Conservation (phyloP, 2,888 invertebrate species). For the Hemaris fuciformis region DNA sequence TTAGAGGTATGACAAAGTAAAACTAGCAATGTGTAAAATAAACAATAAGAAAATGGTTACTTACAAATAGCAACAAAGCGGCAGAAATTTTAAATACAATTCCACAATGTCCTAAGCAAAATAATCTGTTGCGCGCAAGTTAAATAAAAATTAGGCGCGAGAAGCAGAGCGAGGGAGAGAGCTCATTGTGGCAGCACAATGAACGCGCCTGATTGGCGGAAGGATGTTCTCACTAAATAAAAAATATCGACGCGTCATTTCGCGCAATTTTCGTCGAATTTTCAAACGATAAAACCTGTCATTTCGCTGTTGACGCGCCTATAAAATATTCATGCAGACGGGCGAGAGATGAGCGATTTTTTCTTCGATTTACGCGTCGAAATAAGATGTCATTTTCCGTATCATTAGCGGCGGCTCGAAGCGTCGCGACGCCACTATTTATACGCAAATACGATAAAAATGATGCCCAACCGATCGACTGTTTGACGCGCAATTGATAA, state of each 20-base stretch:
- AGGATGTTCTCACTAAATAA: slow-evolving; percentile 81
- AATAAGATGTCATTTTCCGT: slow-evolving; percentile 83
- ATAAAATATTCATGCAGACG: slow-evolving; percentile 81
- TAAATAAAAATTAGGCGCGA: slow-evolving; percentile 72
- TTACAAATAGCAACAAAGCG: background rate
- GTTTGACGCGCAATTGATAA: slow-evolving; percentile 80
- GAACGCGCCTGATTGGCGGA: slow-evolving; percentile 80
- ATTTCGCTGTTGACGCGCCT: slow-evolving; percentile 81
- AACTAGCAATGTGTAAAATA: background rate
- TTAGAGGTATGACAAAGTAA: no score
- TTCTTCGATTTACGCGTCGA: slow-evolving; percentile 80
- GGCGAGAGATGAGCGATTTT: slow-evolving; percentile 79
- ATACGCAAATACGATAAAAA: slow-evolving; percentile 81
- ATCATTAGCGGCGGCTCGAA: slow-evolving; percentile 79
- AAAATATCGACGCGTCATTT: slow-evolving; percentile 81
- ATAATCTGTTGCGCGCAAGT: slow-evolving; percentile 73
- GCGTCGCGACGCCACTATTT: slow-evolving; percentile 77
- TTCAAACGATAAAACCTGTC: slow-evolving; percentile 82
- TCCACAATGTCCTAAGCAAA: slow-evolving; percentile 27
- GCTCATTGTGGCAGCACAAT: slow-evolving; percentile 75
- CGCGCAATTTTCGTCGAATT: slow-evolving; percentile 79
- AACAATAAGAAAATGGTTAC: background rate
- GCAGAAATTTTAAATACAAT: background rate
- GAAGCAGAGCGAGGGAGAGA: slow-evolving; percentile 60
- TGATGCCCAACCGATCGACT: slow-evolving; percentile 78